phyloP scores from a whole-genome alignment of 2,797 vertebrate genomes.

The Tauraco hartlaubi region DNA sequence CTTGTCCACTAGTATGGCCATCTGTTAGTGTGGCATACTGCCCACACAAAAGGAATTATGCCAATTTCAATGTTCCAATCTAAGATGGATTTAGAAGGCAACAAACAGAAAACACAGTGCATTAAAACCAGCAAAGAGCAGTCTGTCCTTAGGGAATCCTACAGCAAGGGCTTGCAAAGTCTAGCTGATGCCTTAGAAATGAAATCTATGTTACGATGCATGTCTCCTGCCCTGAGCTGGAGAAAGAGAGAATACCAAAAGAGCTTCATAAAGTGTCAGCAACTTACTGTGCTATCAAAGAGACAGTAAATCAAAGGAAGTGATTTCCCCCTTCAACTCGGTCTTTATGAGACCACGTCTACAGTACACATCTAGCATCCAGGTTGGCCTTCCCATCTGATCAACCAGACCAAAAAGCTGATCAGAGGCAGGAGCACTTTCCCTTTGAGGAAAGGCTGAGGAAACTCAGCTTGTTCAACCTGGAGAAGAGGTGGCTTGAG shows the following conservation, averaged over 20 bases:
- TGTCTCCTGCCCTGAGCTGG: neutral
- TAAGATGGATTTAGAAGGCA: slow-evolving; percentile 38
- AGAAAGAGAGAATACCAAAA: neutral
- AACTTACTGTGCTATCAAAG: neutral
- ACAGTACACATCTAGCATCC: neutral
- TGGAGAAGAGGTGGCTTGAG: neutral
- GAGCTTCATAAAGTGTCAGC: neutral
- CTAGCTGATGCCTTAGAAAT: neutral
- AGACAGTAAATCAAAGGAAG: neutral
- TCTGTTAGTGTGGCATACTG: slow-evolving; percentile 27
- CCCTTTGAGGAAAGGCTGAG: neutral
- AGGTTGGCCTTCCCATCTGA: neutral
- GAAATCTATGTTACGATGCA: neutral
- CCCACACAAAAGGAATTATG: slow-evolving; percentile 17
- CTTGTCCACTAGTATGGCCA: slow-evolving; percentile 33
- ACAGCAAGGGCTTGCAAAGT: neutral
- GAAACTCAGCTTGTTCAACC: neutral
- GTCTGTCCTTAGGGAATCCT: neutral
- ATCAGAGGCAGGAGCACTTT: neutral
- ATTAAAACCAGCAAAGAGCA: neutral
- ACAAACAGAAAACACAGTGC: neutral
- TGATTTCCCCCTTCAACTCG: neutral
- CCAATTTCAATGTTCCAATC: slow-evolving; percentile 8
- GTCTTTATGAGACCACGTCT: neutral
- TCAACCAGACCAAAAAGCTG: neutral